These are phyloP conservation scores for Stenodera caucasica DNA, from an alignment of 2,888 invertebrate genomes.

Conservation along the genomic window DNA sequence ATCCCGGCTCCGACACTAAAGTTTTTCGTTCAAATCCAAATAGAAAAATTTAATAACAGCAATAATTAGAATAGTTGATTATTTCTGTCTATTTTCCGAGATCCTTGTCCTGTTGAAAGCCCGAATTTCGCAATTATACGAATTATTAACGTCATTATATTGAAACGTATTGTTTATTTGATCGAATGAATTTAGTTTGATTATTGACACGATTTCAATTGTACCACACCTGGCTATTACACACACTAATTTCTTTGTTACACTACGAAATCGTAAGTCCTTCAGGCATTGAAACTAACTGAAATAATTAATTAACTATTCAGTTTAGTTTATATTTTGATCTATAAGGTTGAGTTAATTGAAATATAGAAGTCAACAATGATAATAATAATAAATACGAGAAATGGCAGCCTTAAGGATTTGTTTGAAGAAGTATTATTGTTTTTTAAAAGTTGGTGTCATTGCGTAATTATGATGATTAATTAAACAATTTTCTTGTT, in stretches of 20 bases:
- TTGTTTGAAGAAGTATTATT: background rate
- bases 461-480: background rate
- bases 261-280: background rate
- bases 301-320: conserved; percentile 16
- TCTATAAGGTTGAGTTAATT: conserved; percentile 14
- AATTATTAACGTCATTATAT: conserved; percentile 2
- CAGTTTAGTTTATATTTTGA: conserved; percentile 14
- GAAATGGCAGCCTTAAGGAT: background rate
- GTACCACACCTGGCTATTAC: conserved; percentile 14
- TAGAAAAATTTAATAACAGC: too few species aligned
- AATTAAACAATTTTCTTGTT: too few species aligned
- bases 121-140: background rate
- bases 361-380: conserved; percentile 17
- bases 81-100: too few species aligned
- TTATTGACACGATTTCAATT: conserved; percentile 14
- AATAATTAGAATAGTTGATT: too few species aligned
- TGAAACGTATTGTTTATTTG: background rate
- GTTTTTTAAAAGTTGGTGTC: conserved; percentile 16
- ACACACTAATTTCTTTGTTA: conserved; percentile 17
- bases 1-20: too few species aligned
- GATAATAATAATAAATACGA: conserved; percentile 14
- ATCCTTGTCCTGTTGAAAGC: background rate
- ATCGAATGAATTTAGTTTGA: conserved; percentile 12
- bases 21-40: too few species aligned
- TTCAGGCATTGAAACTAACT: conserved; percentile 13